Base-by-base conservation (phyloP, 2,888 invertebrate species). In the Muschampia plurimacula region DNA sequence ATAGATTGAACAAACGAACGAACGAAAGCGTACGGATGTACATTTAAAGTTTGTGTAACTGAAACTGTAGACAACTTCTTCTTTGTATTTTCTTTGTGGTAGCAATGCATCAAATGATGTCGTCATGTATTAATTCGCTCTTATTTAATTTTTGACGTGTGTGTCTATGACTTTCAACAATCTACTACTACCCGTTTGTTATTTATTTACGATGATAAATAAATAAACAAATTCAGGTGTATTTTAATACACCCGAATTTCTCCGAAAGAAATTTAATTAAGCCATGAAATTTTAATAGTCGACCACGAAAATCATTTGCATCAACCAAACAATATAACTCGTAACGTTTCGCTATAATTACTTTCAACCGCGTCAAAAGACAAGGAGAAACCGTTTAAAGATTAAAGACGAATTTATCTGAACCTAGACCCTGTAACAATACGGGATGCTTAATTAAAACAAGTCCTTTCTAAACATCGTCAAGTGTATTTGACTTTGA, bases 321-420 rank as follows among this genome's bases (percentile, higher is more conserved):
- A 57, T 12, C 57, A 28, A 28, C 57, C 28, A 57, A 57, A 57
- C 57, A 57, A 57, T 57, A 57, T 28, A 57, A 57, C 22, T 28
- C 28, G 36, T 28, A n/a, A 22, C 4, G 41, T 13, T n/a, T 59
- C 44, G 59, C 10, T 55, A 59, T 59, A 69, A 69, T 69, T 69
- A 22, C 60, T 69, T 62, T 69, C 44, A 69, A 63, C 70, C 70
- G 70, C 65, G 59, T 66, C 70, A 71, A 71, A 71, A 64, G 70
- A 70, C 57, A 44, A 64, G 39, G 41, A 32, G 46, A 52, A 32
- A 69, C 49, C 63, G 70, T 59, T 71, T 59, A 13, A 59, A 65
- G 70, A 65, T 71, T 65, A 70, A 70, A 64, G 55, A 62, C 69
- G 12, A 12, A 55, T 22, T n/a, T 55, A n/a, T 36, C 36, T 13